Evolutionary conservation across 2,888 invertebrate genomes (phyloP), one percentile per base, ranked within the genome.

Genomic region (Tenthredo amoena): DNA sequence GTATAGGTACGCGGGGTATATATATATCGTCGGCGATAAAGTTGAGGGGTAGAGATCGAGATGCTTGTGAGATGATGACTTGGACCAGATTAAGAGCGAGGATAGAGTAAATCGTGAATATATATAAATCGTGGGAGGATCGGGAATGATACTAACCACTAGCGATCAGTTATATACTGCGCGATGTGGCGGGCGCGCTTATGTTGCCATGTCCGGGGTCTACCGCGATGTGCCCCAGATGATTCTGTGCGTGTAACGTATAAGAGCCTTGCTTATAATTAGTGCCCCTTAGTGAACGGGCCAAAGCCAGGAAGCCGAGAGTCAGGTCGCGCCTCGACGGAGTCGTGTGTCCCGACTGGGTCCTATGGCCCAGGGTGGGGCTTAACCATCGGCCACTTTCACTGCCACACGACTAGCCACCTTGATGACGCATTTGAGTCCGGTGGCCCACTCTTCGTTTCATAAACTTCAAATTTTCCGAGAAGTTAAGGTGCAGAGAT

Each of bases 371-470:
- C 87, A 84, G 76, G 89, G 91, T 90, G 91, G 91, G 91, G 89
- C 87, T 55, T 47, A 85, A 86, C 86, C 86, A 87, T 86, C 86
- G 87, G 40, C 87, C 87, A 90, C 91, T 91, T 91, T 91, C 91
- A 91, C 91, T 89, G 87, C 87, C 85, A 83, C 81, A 65, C 81
- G 81, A 68, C 47, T 31, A 37, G 31, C 43, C 68, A 47, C n/a
- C 50, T 47, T 50, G 47, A 21, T 68, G 47, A 83, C 68, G 81
- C 81, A 62, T 62, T 81, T 21, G 10, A 37, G 81, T 81, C 58
- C 81, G 34, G 1, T 81, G 62, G 81, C 81, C 81, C 81, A 81
- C 62, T 81, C 58, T 62, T 81, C 81, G 81, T 81, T 81, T 26
- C 62, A 40, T 81, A 18, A 40, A 81, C 81, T 62, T 81, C 79